phyloP scores from a whole-genome alignment of 2,888 invertebrate genomes.

The Serrognathus titanus region DNA sequence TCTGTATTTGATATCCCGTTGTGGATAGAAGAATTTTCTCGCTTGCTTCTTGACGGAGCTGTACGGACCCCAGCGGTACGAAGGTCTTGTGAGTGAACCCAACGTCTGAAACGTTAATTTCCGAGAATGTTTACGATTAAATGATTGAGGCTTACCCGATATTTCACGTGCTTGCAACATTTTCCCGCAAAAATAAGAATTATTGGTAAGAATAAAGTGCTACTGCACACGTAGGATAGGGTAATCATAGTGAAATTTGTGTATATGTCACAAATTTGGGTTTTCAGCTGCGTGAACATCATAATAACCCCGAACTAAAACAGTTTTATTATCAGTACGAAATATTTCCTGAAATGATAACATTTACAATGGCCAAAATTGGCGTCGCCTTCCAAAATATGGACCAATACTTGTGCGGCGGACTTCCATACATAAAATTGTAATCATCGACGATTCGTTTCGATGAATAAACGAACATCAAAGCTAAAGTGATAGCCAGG shows the following conservation, averaged over 20 bases:
- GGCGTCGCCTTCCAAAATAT: constrained; percentile 19
- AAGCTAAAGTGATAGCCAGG: constrained; percentile 10
- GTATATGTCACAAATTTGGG: not conserved
- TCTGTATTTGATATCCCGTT: constrained; percentile 19
- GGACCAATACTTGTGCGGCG: constrained; percentile 16
- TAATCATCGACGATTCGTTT: constrained; percentile 20
- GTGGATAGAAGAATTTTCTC: constrained; percentile 18
- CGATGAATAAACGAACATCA: constrained; percentile 20
- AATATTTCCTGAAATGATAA: not conserved
- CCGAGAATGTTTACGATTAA: not conserved
- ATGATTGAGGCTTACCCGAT: constrained; percentile 12
- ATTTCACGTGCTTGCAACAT: constrained; percentile 21
- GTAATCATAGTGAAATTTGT: not conserved
- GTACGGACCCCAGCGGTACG: constrained; percentile 18
- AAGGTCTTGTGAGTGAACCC: constrained; percentile 13
- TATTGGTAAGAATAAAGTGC: constrained; percentile 16
- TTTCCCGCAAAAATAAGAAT: constrained; percentile 16
- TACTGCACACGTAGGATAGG: constrained; percentile 8
- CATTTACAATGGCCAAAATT: constrained; percentile 19
- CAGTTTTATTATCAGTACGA: not conserved
- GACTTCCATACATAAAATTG: constrained; percentile 17
- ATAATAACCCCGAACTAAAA: constrained; percentile 18
- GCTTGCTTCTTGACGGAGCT: constrained; percentile 6
- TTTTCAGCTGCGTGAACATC: constrained; percentile 2
- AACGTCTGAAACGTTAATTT: constrained; percentile 3